Conservation (phyloP, 2,113 vertebrate species). For the Prionailurus bengalensis region DNA sequence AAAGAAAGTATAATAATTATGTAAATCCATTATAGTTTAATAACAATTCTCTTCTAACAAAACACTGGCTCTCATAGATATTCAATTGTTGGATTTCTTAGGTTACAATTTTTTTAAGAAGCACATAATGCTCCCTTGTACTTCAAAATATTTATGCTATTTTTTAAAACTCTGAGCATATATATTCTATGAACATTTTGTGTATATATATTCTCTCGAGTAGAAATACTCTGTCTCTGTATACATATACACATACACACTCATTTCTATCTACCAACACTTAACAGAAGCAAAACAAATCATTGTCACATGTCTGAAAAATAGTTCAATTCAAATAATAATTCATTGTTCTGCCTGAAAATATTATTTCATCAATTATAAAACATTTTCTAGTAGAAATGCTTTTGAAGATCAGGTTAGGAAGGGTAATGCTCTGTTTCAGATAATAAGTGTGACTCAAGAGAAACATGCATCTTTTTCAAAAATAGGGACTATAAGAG, state of each 20-base stretch:
- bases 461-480: constrained; percentile 37
- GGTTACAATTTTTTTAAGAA: constrained; percentile 32
- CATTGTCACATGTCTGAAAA: constrained; percentile 42
- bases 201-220: not conserved
- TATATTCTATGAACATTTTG: not conserved
- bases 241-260: not conserved
- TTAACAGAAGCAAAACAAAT: constrained; percentile 66
- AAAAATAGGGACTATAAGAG: constrained; percentile 67
- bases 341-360: constrained; percentile 56
- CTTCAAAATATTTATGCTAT: constrained; percentile 55
- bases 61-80: constrained; percentile 3
- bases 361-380: constrained; percentile 53
- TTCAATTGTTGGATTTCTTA: constrained; percentile 19
- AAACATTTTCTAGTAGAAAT: constrained; percentile 58
- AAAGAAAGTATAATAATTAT: constrained; percentile 48
- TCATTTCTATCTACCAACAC: constrained; percentile 40
- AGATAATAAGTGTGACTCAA: constrained; percentile 64
- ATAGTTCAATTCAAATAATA: constrained; percentile 45
- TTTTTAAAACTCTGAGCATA: constrained; percentile 42
- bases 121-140: not conserved
- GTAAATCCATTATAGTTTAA: constrained; percentile 31
- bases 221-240: not conserved
- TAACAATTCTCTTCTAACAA: constrained; percentile 37
- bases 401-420: constrained; percentile 74
- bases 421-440: constrained; percentile 72